These are phyloP conservation scores for Nemotelus pantherinus DNA, from an alignment of 2,888 invertebrate genomes.

Conservation along the genomic window DNA sequence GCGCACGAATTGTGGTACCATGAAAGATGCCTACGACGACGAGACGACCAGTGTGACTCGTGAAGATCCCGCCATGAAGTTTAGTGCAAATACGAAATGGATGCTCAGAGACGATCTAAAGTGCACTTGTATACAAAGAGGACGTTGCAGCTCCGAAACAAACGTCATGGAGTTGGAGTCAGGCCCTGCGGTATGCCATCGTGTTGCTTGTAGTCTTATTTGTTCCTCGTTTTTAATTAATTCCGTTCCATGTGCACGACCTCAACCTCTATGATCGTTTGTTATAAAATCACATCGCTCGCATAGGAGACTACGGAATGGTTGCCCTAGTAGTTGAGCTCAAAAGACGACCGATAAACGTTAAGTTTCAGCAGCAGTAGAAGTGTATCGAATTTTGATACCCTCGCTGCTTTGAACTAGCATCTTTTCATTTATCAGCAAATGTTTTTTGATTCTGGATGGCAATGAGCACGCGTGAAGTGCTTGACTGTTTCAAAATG, in stretches of 20 bases:
- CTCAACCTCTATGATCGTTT: slow-evolving; percentile 42
- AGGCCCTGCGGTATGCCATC: slow-evolving; percentile 28
- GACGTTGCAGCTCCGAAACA: not conserved
- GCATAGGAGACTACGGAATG: slow-evolving; percentile 5
- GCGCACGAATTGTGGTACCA: slow-evolving; percentile 34
- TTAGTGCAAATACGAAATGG: slow-evolving; percentile 6
- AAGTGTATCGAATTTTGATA: slow-evolving; percentile 21
- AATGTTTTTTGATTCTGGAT: not conserved
- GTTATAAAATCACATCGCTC: slow-evolving; percentile 36
- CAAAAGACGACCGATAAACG: not conserved
- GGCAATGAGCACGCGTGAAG: slow-evolving; percentile 29
- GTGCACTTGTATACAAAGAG: slow-evolving; percentile 18
- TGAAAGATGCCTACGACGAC: not conserved
- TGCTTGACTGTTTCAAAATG: slow-evolving; percentile 26
- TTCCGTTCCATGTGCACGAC: slow-evolving; percentile 43
- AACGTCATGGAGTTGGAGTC: not conserved
- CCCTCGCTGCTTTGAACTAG: slow-evolving; percentile 30
- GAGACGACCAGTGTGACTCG: not conserved
- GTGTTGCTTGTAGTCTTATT: slow-evolving; percentile 32
- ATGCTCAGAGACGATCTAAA: slow-evolving; percentile 3
- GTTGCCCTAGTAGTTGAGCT: not conserved
- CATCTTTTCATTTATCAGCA: slow-evolving; percentile 27
- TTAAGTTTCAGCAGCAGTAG: not conserved
- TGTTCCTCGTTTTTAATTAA: slow-evolving; percentile 41
- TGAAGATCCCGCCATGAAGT: slow-evolving; percentile 21